Evolutionary conservation across 1,140 invertebrate genomes (phyloP), one percentile per base, ranked within the genome.

Genomic region (Pogonus chalceus): DNA sequence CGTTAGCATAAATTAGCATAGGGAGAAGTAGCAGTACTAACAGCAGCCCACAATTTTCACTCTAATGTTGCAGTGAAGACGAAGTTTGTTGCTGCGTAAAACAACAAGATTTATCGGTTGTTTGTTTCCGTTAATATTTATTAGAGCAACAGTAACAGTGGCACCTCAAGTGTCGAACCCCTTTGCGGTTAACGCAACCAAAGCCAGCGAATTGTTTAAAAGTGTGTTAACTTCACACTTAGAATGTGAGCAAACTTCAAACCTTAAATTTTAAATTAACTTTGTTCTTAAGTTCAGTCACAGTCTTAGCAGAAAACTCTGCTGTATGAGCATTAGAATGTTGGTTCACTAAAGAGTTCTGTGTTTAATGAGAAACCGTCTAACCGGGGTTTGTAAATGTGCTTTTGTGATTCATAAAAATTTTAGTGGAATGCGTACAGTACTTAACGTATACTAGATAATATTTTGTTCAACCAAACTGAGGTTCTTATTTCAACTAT

Each of bases 151-250:
- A 43, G 9, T 43, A 43, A 43, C 37, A 43, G 3, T 16, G 37
- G 37, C 37, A 43, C 37, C 37, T 43, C 37, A 43, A 43, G 37
- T 43, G 37, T 43, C 18, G 37, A 43, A 43, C 18, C 37, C 26
- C 26, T 10, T 43, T 10, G 18, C 37, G 18, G 37, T 43, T 43
- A 43, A 43, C 37, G 37, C n/a, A n/a, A 43, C 18, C 3, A 31
- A 31, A 43, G 37, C 37, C 4, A 10, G 18, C 37, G 37, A 43
- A 43, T 43, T 43, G 37, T 43, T 43, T 43, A 43, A 43, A 43
- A 43, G 37, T 43, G 37, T 9, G 7, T 43, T 7, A 43, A 43
- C 37, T 4, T 43, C 4, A 43, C 7, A 43, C 37, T 9, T 18
- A 43, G 37, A 43, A 9, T 43, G 37, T 43, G 37, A 43, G 7